Evolutionary conservation across 2,113 vertebrate genomes (phyloP).

Genomic region (Aramus guarauna): DNA sequence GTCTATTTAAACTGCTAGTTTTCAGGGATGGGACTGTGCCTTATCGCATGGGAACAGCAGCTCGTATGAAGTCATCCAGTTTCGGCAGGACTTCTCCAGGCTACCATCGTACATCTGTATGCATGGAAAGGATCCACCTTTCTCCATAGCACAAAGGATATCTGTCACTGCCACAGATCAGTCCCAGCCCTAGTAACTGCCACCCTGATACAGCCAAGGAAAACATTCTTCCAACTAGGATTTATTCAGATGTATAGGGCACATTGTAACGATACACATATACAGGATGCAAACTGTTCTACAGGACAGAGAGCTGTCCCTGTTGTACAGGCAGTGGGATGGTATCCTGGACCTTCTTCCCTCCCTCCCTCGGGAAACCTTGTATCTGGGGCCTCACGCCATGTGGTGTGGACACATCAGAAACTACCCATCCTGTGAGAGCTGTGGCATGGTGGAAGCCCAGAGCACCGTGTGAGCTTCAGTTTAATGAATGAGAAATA

Average conservation of each 20-base stretch:
- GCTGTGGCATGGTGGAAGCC: neutral
- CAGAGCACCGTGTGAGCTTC: neutral
- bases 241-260: neutral
- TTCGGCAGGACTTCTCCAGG: neutral
- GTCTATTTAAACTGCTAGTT: neutral
- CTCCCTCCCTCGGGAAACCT: neutral
- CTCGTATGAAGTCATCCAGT: neutral
- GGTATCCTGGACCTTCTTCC: neutral
- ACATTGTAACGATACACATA: fast-evolving
- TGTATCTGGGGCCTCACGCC: neutral
- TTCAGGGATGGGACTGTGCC: neutral
- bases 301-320: neutral
- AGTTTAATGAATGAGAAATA: neutral
- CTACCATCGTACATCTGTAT: neutral
- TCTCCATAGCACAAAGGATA: neutral
- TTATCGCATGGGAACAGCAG: neutral
- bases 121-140: neutral
- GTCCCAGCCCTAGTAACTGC: neutral
- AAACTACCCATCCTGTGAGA: neutral
- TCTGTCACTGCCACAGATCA: neutral
- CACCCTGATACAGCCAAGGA: neutral
- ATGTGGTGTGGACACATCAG: fast-evolving
- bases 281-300: neutral
- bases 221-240: neutral
- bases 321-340: neutral